These are phyloP conservation scores for Chrysopa pallens DNA, from an alignment of 1,140 invertebrate species.

Conservation along the genomic window DNA sequence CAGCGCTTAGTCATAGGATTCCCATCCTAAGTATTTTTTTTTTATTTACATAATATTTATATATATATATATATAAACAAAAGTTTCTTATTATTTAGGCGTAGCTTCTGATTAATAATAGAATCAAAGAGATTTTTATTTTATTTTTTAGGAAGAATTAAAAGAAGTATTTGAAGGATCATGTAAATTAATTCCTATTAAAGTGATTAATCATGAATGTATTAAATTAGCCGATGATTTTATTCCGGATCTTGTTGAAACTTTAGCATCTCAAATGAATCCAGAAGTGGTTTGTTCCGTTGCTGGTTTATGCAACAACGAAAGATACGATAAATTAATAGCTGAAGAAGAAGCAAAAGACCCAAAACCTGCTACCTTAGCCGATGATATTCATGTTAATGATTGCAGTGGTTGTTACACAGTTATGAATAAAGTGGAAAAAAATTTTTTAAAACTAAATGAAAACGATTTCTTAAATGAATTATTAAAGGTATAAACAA, in stretches of 20 bases:
- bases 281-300: constrained; percentile 70
- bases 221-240: constrained; percentile 66
- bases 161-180: constrained; percentile 78
- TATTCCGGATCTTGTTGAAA: constrained; percentile 73
- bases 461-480: constrained; percentile 35
- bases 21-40: too few species aligned
- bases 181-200: constrained; percentile 64
- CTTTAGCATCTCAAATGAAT: constrained; percentile 72
- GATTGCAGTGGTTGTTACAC: constrained; percentile 34
- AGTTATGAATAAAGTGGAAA: constrained; percentile 28
- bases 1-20: too few species aligned
- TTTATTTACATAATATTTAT: too few species aligned
- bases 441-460: constrained; percentile 32
- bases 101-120: constrained; percentile 1
- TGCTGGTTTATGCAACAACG: constrained; percentile 73
- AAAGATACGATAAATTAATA: constrained; percentile 45
- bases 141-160: constrained; percentile 47
- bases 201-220: constrained; percentile 59
- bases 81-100: too few species aligned
- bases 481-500: constrained; percentile 26
- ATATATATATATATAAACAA: too few species aligned
- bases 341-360: constrained; percentile 22
- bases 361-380: constrained; percentile 5
- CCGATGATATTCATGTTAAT: not conserved
- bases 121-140: constrained; percentile 3